phyloP scores from a whole-genome alignment of 2,888 invertebrate genomes.

The Ormyrus thymus region DNA sequence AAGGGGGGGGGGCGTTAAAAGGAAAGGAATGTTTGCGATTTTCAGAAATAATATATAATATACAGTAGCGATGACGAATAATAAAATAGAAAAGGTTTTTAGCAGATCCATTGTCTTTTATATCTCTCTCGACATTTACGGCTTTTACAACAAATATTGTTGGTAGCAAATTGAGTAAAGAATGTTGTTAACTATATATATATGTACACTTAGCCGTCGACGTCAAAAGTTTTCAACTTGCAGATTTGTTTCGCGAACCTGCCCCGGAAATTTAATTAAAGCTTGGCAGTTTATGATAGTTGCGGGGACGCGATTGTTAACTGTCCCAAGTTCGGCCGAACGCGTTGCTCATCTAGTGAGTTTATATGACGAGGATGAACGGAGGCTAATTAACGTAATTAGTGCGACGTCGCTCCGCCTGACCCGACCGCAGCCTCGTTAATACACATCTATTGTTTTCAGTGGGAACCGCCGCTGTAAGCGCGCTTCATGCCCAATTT shows the following conservation, averaged over 20 bases:
- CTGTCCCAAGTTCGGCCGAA: conserved; percentile 44
- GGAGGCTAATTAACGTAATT: conserved; percentile 53
- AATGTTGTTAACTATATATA: no score
- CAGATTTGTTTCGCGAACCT: conserved; percentile 49
- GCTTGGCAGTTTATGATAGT: conserved; percentile 41
- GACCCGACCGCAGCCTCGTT: conserved; percentile 33
- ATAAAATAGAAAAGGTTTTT: no score
- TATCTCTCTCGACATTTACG: no score
- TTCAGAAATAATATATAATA: no score
- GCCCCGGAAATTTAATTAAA: conserved; percentile 54
- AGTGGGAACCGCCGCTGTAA: not conserved
- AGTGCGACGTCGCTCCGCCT: conserved; percentile 38
- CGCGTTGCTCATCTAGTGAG: conserved; percentile 10
- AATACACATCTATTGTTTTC: conserved; percentile 39
- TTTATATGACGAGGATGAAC: conserved; percentile 51
- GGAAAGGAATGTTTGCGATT: no score
- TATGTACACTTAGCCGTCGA: no score
- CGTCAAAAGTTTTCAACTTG: conserved; percentile 10
- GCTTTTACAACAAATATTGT: no score
- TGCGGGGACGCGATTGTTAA: conserved; percentile 36
- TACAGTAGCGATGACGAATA: no score
- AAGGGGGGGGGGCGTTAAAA: not conserved
- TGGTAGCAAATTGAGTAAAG: no score
- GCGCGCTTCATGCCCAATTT: no score
- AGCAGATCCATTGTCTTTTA: no score